Evolutionary conservation across 2,888 invertebrate species (phyloP).

Genomic region (Elysia crispata): DNA sequence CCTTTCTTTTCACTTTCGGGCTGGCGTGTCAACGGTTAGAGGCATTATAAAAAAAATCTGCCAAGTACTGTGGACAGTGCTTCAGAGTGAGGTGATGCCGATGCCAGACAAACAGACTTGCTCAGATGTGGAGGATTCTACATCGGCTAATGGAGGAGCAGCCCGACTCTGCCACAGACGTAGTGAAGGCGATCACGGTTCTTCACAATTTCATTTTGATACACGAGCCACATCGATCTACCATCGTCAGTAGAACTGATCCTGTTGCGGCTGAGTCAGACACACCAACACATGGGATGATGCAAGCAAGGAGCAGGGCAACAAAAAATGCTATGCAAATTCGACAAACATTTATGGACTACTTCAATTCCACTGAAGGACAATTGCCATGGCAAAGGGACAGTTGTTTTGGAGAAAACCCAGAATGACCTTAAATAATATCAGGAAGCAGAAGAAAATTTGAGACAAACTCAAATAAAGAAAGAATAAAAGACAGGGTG

Average conservation of each 20-base stretch:
- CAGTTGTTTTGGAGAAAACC: too few species aligned
- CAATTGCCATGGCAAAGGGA: too few species aligned
- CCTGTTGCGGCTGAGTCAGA: neutral
- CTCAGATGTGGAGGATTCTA: slow-evolving; percentile 35
- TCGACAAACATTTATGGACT: too few species aligned
- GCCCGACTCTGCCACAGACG: slow-evolving; percentile 15
- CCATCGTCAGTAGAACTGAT: neutral
- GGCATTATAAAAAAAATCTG: slow-evolving; percentile 27
- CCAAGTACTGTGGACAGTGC: slow-evolving; percentile 23
- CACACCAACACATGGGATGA: too few species aligned
- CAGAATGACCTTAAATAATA: too few species aligned
- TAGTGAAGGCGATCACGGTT: slow-evolving; percentile 33
- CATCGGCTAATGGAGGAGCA: slow-evolving; percentile 25
- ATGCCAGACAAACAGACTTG: slow-evolving; percentile 18
- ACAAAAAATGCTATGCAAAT: too few species aligned
- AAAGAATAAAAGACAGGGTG: too few species aligned
- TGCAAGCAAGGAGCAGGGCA: too few species aligned
- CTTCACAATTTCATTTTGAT: slow-evolving; percentile 14
- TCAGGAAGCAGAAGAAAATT: too few species aligned
- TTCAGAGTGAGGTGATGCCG: slow-evolving; percentile 31
- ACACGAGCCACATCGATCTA: slow-evolving; percentile 2
- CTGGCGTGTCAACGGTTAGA: slow-evolving; percentile 31
- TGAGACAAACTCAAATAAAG: too few species aligned
- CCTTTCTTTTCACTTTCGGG: slow-evolving; percentile 36
- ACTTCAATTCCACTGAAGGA: too few species aligned